Base-by-base conservation (phyloP, 2,797 vertebrate genomes). In the Peromyscus attwateri region DNA sequence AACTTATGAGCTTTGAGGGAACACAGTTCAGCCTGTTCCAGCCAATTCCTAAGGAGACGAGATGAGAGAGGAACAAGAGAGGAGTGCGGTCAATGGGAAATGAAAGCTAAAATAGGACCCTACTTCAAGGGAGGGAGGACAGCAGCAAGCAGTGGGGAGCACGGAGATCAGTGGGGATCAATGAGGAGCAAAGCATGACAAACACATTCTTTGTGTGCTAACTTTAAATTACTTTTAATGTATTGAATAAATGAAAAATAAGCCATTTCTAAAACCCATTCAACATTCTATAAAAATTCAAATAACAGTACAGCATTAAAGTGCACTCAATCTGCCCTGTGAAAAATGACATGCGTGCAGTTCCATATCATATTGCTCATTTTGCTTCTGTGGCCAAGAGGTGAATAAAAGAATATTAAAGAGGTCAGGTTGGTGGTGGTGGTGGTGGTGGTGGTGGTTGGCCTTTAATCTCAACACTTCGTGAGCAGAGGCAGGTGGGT, bases 351-450 rank as follows among this genome's bases (percentile, higher is more conserved):
- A 16, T 13, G 3, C 5, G 0, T 84, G 16, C 60, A 31, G 3
- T 73, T 92, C 87, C 25, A 25, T 68, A 10, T 57, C 68, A 7
- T n/a, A 95, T 93, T 95, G 46, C 10, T 87, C 64, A 79, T 34
- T 87, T 95, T 91, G 91, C 76, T 66, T 84, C 82, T 31, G 9
- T 84, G 60, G 16, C 37, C 40, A 66, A 84, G 40, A 84, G 60
- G 29, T 64, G 40, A 43, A 31, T 43, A 46, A 64, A 55, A 87
- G 43, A 62, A 71, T 73, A 88, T 83, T 57, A 66, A 92, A 84
- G 34, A 84, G 82, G 8, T 12, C 27, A 66, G 25, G 23, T 7
- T 40, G n/a, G 71, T 40, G 29, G 66, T 34, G 62, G 27, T 19
- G 55, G 55, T 6, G 19, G 57, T 11, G 49, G 49, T 8, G 46